Evolutionary conservation across 1,140 invertebrate species (phyloP).

Genomic region (Yoshiicerus persimilis): DNA sequence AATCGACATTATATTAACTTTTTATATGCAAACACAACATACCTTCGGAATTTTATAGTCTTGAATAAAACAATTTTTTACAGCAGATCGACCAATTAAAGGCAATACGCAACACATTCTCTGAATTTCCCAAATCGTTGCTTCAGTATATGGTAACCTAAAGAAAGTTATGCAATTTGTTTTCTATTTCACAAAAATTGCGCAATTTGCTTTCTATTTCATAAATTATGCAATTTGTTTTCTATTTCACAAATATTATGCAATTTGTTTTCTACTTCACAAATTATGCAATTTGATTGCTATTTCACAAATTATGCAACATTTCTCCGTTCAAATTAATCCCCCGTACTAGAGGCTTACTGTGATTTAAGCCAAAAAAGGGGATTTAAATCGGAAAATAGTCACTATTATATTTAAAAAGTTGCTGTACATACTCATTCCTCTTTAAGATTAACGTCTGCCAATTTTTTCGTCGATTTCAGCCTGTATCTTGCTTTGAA

Average conservation of each 20-base stretch:
- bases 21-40: not conserved
- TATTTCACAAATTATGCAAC: too few species aligned
- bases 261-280: too few species aligned
- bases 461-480: conserved; percentile 42
- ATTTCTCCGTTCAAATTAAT: too few species aligned
- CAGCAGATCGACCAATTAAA: not conserved
- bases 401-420: too few species aligned
- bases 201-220: not conserved
- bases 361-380: too few species aligned
- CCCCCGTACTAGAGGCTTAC: too few species aligned
- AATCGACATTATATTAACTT: not conserved
- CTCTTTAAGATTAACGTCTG: not conserved
- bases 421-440: not conserved
- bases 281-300: too few species aligned
- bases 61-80: not conserved
- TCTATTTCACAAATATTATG: too few species aligned
- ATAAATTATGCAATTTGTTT: not conserved
- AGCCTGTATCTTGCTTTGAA: conserved; percentile 33
- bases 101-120: conserved; percentile 28
- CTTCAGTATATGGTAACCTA: conserved; percentile 43
- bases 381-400: too few species aligned
- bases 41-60: conserved; percentile 32
- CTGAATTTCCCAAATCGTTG: conserved; percentile 33
- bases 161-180: not conserved
- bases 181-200: not conserved